Evolutionary conservation across 2,888 invertebrate genomes (phyloP).

Genomic region (Peribatodes rhomboidaria): DNA sequence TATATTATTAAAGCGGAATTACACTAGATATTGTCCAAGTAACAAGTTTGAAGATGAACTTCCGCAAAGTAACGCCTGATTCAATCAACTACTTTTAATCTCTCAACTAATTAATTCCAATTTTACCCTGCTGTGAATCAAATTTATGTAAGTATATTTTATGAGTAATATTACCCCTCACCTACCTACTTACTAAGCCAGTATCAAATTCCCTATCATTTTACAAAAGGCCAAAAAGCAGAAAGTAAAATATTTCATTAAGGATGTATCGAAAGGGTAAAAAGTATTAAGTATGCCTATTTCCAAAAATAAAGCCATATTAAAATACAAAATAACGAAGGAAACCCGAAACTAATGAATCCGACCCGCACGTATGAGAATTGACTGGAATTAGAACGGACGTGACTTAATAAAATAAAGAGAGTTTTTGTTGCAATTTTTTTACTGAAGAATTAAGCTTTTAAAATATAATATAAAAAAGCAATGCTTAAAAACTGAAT

Average conservation of each 20-base stretch:
- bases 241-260: neutral
- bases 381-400: slow-evolving; percentile 8
- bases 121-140: too few relatives aligned
- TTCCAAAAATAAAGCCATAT: neutral
- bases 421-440: neutral
- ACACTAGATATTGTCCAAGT: too few relatives aligned
- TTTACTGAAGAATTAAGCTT: neutral
- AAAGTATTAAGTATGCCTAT: neutral
- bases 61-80: too few relatives aligned
- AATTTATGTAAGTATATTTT: too few relatives aligned
- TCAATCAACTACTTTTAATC: too few relatives aligned
- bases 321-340: slow-evolving; percentile 25
- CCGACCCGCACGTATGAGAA: neutral
- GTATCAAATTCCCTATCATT: neutral
- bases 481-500: too few relatives aligned
- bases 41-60: too few relatives aligned
- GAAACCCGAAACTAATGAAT: slow-evolving; percentile 26
- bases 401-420: neutral
- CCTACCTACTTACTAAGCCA: too few relatives aligned
- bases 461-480: too few relatives aligned
- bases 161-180: too few relatives aligned
- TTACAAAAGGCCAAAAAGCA: neutral
- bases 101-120: too few relatives aligned
- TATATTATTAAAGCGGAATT: too few relatives aligned
- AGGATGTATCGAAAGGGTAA: neutral